phyloP scores from a whole-genome alignment of 2,888 invertebrate species.

The Octodonta nipae region DNA sequence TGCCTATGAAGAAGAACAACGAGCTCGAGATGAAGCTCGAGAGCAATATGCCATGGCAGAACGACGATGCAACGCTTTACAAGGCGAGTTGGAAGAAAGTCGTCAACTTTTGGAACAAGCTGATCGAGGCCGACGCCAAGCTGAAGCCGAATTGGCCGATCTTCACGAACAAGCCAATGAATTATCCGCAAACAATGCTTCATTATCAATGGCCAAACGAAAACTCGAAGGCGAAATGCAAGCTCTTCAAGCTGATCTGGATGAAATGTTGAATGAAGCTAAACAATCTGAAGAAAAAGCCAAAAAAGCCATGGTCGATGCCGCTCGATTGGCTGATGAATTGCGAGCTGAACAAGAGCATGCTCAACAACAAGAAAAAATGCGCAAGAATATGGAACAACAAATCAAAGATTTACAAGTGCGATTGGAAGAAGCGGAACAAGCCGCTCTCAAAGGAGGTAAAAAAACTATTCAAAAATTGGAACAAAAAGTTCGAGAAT shows the following conservation, averaged over 20 bases:
- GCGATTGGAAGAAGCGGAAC: conserved; percentile 75
- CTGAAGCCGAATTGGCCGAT: conserved; percentile 94
- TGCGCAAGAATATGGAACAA: conserved; percentile 92
- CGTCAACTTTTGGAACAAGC: conserved; percentile 94
- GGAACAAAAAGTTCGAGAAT: conserved; percentile 88
- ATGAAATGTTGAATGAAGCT: conserved; percentile 95
- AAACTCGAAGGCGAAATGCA: conserved; percentile 97
- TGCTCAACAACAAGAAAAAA: conserved; percentile 94
- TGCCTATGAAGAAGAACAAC: conserved; percentile 95
- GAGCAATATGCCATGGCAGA: conserved; percentile 96
- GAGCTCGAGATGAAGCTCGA: conserved; percentile 92
- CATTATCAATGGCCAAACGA: conserved; percentile 94
- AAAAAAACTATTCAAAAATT: conserved; percentile 98
- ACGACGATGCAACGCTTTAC: conserved; percentile 91
- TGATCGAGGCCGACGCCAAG: conserved; percentile 94
- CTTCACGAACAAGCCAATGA: conserved; percentile 98
- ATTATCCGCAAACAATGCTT: conserved; percentile 83
- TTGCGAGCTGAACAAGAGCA: conserved; percentile 99
- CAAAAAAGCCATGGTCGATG: conserved; percentile 97
- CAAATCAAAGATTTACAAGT: conserved; percentile 98
- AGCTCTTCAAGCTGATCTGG: conserved; percentile 96
- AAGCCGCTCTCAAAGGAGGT: conserved; percentile 95
- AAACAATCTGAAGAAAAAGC: conserved; percentile 98
- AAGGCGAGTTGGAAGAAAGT: conserved; percentile 96
- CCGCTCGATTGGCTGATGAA: conserved; percentile 95